Evolutionary conservation across 2,888 invertebrate genomes (phyloP).

Genomic region (Hedychridium roseum): DNA sequence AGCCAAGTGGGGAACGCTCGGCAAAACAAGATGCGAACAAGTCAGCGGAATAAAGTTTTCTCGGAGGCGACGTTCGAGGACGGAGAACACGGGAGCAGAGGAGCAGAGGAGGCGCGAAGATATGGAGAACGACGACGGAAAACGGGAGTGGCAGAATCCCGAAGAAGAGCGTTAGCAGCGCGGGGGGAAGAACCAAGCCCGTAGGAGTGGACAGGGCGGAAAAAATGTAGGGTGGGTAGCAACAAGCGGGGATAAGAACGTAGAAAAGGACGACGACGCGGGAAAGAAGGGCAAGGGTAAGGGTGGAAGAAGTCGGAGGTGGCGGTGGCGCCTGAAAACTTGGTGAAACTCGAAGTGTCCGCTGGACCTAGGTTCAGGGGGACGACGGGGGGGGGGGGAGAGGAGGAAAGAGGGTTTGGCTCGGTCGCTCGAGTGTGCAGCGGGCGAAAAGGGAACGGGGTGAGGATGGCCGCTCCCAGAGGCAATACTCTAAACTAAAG

Average conservation of each 20-base stretch:
- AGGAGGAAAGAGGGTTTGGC: not conserved
- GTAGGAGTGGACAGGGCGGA: too few relatives aligned
- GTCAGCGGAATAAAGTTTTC: conserved; percentile 58
- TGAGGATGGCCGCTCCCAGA: conserved; percentile 5
- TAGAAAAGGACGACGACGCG: too few relatives aligned
- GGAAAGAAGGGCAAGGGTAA: too few relatives aligned
- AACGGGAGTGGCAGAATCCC: too few relatives aligned
- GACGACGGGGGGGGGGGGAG: conserved; percentile 6
- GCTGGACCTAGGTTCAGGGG: conserved; percentile 18
- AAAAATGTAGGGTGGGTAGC: too few relatives aligned
- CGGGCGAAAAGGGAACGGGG: not conserved
- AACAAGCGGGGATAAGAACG: too few relatives aligned
- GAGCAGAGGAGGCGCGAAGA: too few relatives aligned
- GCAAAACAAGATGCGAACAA: conserved; percentile 51
- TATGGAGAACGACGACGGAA: too few relatives aligned
- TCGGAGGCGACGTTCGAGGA: conserved; percentile 18
- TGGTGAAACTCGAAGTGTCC: conserved; percentile 48
- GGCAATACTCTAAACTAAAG: conserved; percentile 44
- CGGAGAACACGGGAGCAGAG: too few relatives aligned
- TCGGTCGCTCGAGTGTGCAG: not conserved
- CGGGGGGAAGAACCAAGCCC: too few relatives aligned
- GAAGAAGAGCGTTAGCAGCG: too few relatives aligned
- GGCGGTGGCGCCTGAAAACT: conserved; percentile 50
- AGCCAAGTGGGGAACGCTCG: conserved; percentile 19
- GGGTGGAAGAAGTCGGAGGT: conserved; percentile 13